Evolutionary conservation across 1,140 invertebrate species (phyloP).

Genomic region (Caenorhabditis inopinata): DNA sequence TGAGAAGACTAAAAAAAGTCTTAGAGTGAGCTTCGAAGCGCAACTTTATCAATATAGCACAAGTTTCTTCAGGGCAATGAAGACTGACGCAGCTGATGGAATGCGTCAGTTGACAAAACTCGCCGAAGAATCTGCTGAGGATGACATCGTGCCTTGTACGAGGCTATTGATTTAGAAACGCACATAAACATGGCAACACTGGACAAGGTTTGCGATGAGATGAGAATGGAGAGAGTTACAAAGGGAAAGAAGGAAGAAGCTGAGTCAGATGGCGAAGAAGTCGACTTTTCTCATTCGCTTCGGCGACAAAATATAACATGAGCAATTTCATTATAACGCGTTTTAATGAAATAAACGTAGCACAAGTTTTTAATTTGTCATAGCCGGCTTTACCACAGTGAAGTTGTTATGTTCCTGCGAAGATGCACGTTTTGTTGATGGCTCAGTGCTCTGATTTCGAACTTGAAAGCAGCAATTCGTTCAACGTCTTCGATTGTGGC

Average conservation of each 20-base stretch:
- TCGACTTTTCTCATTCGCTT: slow-evolving; percentile 40
- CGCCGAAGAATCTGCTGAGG: slow-evolving; percentile 40
- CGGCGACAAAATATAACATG: slow-evolving; percentile 21
- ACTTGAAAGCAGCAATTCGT: neutral
- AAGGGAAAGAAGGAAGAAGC: neutral
- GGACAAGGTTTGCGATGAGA: slow-evolving; percentile 39
- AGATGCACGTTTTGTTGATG: slow-evolving; percentile 5
- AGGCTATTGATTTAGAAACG: neutral
- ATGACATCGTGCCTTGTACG: slow-evolving; percentile 24
- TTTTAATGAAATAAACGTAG: neutral
- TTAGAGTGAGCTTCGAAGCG: neutral
- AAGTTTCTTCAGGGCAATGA: slow-evolving; percentile 49
- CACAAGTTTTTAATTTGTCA: no score
- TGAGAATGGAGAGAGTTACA: slow-evolving; percentile 38
- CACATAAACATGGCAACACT: neutral
- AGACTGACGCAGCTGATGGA: slow-evolving; percentile 54
- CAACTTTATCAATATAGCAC: neutral
- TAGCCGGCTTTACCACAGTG: neutral
- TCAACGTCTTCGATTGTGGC: neutral
- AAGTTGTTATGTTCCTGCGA: neutral
- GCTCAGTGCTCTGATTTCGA: neutral
- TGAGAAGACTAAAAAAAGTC: neutral
- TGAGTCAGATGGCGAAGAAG: slow-evolving; percentile 40
- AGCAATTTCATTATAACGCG: neutral
- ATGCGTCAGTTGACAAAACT: slow-evolving; percentile 49